Evolutionary conservation across 2,113 vertebrate species (phyloP).

Genomic region (Atractosteus spatula): DNA sequence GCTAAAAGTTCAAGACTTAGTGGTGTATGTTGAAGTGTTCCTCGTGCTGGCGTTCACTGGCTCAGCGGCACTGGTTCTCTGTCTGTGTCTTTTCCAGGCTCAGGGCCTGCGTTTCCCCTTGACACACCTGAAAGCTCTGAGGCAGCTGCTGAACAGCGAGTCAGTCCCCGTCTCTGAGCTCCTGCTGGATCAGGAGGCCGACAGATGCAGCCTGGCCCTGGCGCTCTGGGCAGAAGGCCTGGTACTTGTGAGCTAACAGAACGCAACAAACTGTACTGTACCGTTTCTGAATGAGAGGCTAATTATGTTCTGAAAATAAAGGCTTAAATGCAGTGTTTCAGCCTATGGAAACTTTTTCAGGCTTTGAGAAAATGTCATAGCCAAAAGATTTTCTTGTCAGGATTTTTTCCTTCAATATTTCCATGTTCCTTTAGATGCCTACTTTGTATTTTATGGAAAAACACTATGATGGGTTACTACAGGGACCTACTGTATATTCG

Average conservation of each 20-base stretch:
- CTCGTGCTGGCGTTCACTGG: background rate
- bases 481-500: too few species aligned
- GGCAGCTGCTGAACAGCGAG: conserved; percentile 68
- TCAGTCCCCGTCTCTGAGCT: conserved; percentile 65
- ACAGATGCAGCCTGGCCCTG: conserved; percentile 74
- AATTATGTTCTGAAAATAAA: too few species aligned
- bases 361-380: too few species aligned
- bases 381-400: too few species aligned
- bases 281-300: too few species aligned
- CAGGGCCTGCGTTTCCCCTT: conserved; percentile 81
- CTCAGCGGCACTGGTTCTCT: too few species aligned
- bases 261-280: background rate
- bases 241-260: conserved; percentile 61
- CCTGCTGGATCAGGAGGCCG: conserved; percentile 63
- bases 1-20: background rate
- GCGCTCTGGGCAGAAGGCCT: conserved; percentile 85
- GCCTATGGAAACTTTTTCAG: too few species aligned
- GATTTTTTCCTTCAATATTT: too few species aligned
- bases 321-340: too few species aligned
- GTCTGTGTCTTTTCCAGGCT: conserved; percentile 31
- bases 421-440: too few species aligned
- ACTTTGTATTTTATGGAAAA: too few species aligned
- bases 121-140: conserved; percentile 72
- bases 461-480: too few species aligned
- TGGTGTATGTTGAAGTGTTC: background rate